These are phyloP conservation scores for Zhuqinia jingwanae DNA, from an alignment of 2,888 invertebrate species.

Conservation along the genomic window DNA sequence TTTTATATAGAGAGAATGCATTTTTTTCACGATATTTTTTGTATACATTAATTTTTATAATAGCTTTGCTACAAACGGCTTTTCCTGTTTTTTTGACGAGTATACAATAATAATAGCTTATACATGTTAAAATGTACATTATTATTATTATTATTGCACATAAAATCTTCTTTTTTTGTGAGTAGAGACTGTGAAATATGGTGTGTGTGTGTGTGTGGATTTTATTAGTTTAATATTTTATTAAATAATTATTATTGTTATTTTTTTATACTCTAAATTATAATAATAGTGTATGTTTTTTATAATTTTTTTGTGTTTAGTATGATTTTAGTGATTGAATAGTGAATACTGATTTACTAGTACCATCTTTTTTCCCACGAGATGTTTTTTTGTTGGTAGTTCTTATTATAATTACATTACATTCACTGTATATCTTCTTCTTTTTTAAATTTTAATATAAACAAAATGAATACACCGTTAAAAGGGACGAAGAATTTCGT, in stretches of 20 bases:
- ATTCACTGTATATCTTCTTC: not conserved
- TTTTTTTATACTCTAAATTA: conserved; percentile 16
- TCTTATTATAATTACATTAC: not conserved
- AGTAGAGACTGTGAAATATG: too few species aligned
- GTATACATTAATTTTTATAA: not conserved
- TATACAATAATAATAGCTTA: not conserved
- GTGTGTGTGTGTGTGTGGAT: not conserved
- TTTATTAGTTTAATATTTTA: conserved; percentile 19
- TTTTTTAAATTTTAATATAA: not conserved
- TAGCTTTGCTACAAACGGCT: conserved; percentile 6
- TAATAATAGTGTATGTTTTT: not conserved
- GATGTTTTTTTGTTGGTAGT: not conserved
- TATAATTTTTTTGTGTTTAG: conserved; percentile 8
- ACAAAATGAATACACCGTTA: not conserved
- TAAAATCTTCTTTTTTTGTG: conserved; percentile 19
- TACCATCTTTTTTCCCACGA: conserved; percentile 32
- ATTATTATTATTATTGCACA: conserved; percentile 37
- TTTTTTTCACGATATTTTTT: not conserved
- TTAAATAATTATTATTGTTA: not conserved
- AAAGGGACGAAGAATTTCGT: conserved; percentile 2
- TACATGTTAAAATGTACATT: not conserved
- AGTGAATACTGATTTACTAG: conserved; percentile 66
- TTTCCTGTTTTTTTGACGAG: conserved; percentile 7
- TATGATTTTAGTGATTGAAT: conserved; percentile 28
- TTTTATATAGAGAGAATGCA: not conserved